Evolutionary conservation across 2,113 vertebrate species (phyloP).

Genomic region (Ailuropoda melanoleuca): DNA sequence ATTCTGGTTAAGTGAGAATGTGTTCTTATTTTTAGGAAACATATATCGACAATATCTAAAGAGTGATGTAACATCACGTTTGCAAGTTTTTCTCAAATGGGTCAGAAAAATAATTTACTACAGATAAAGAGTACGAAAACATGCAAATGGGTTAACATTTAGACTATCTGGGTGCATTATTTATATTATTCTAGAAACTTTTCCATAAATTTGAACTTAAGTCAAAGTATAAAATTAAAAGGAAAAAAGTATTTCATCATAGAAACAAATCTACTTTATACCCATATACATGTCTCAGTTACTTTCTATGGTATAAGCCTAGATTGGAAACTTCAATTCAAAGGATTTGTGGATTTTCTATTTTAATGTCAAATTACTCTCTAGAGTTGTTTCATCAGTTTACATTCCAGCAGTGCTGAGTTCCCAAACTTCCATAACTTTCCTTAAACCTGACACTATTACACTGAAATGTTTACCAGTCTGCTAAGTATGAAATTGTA

Average conservation of each 20-base stretch:
- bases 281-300: neutral
- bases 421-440: neutral
- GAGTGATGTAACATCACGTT: neutral
- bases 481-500: neutral
- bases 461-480: neutral
- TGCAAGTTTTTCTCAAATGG: neutral
- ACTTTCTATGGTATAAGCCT: neutral
- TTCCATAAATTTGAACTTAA: neutral
- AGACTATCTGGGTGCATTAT: neutral
- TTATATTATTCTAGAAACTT: neutral
- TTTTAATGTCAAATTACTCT: neutral
- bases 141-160: neutral
- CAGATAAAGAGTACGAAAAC: neutral
- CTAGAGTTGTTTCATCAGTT: neutral
- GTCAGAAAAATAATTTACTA: neutral
- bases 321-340: neutral
- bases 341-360: neutral
- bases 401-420: neutral
- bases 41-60: neutral
- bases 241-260: neutral
- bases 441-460: neutral
- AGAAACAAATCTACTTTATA: neutral
- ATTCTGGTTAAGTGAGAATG: neutral
- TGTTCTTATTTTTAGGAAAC: neutral
- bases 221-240: slow-evolving; percentile 17